phyloP scores from a whole-genome alignment of 2,888 invertebrate species.

The Coleophora deauratella region DNA sequence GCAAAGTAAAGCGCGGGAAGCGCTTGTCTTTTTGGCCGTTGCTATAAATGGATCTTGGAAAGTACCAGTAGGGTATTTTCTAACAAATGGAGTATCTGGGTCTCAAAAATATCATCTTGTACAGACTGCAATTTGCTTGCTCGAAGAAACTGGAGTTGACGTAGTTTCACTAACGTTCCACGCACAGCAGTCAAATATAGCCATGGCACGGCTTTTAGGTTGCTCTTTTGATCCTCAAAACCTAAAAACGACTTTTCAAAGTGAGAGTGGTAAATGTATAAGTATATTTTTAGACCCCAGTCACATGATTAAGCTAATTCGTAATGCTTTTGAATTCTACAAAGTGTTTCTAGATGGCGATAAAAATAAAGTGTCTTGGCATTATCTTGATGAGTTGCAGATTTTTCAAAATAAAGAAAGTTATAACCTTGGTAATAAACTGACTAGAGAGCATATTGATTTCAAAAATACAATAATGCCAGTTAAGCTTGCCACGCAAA shows the following conservation, averaged over 20 bases:
- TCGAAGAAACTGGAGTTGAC: conserved; percentile 5
- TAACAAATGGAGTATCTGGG: neutral
- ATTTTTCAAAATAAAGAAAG: conserved; percentile 5
- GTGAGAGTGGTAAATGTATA: neutral
- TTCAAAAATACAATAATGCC: conserved; percentile 13
- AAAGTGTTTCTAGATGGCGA: conserved; percentile 3
- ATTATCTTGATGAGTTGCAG: conserved; percentile 1
- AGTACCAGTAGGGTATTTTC: conserved; percentile 4
- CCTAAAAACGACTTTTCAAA: conserved; percentile 5
- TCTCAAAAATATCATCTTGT: neutral
- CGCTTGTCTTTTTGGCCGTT: conserved; percentile 2
- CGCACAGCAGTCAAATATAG: conserved; percentile 15
- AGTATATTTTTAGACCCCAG: conserved; percentile 10
- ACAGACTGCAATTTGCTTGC: neutral
- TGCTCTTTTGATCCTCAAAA: conserved; percentile 1
- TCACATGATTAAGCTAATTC: conserved; percentile 14
- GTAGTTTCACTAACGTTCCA: conserved; percentile 18
- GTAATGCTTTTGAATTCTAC: conserved; percentile 12
- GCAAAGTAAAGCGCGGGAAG: conserved; percentile 4
- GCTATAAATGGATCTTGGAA: conserved; percentile 1
- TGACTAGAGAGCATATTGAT: too few species aligned
- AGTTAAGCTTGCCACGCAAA: conserved; percentile 11
- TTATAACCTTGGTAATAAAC: too few species aligned
- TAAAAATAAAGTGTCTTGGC: neutral
- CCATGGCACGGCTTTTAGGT: conserved; percentile 16